Base-by-base conservation (phyloP, 2,113 vertebrate species). In the Anseranas semipalmata region DNA sequence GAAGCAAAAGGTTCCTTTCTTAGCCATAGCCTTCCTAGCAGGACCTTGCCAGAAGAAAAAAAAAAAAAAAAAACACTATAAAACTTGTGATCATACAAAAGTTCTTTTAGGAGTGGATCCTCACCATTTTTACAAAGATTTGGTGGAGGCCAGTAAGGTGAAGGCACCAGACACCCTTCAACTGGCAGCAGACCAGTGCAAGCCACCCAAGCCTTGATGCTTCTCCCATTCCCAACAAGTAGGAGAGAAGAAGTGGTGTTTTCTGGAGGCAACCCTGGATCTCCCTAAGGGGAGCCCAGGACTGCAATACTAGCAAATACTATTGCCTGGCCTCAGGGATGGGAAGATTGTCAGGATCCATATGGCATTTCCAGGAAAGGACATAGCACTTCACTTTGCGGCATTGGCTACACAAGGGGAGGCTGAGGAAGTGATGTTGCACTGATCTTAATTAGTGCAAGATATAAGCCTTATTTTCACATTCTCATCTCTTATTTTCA, bases 291-390 rank as follows among this genome's bases (percentile, higher is more conserved):
- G 2, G 1, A 86, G 19, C 21, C 30, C 39, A 58, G 27, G 22
- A 65, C 12, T 68, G 17, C n/a, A 76, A 48, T 39, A 46, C 8
- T 20, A 76, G 24, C 14, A 77, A 65, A 17, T 58, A 62, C 39
- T 83, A 10, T 50, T 27, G 72, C n/a, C 16, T 1, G 35, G 39
- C 52, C 45, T 59, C 0, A 0, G 58, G 55, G 10, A 80, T 65
- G 6, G 39, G 33, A 85, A 71, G n/a, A 74, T 17, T 81, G 12
- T 71, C 32, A 55, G 18, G 35, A 25, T 24, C 16, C 8, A 28
- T 17, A 21, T 4, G 4, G 9, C 59, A 77, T 53, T 86, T 46
- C 28, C 37, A 81, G 41, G 30, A 92, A 70, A 45, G 7, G 24
- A 52, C 65, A 65, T 1, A 1, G 24, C 28, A 55, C 9, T 50